Percentiles rank a stretch among this genome's conserved stretches.
These are phyloP conservation scores for Lontra canadensis DNA, from an alignment of 2,113 vertebrate genomes.

Conservation along the genomic window DNA sequence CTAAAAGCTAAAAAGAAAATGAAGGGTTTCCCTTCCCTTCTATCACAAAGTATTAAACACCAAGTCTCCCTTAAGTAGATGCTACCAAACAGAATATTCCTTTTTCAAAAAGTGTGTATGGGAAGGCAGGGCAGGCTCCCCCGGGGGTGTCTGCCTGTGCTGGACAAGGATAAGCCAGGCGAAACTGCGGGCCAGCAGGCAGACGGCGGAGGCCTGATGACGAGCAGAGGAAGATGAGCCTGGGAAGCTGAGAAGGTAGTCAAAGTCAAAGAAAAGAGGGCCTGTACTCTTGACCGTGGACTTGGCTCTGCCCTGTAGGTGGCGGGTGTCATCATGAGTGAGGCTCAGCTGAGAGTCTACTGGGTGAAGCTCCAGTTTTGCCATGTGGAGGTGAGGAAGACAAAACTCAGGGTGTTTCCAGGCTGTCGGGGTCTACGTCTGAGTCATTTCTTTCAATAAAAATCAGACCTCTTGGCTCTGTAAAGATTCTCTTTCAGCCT, in stretches of 20 bases:
- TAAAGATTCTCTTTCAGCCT: neutral
- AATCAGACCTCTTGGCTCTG: neutral
- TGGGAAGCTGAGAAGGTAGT: neutral
- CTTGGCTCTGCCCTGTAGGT: neutral
- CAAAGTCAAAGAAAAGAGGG: neutral
- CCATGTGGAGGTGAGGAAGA: neutral
- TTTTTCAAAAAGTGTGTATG: neutral
- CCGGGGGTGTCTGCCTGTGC: neutral
- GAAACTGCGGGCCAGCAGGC: neutral
- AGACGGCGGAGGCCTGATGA: neutral
- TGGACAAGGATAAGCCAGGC: neutral
- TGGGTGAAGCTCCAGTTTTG: neutral
- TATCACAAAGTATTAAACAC: neutral
- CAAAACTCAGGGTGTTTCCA: neutral
- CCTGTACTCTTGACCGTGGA: too few species aligned
- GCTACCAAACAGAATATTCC: neutral
- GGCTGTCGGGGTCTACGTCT: neutral
- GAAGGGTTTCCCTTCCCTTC: neutral
- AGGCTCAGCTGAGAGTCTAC: too few species aligned
- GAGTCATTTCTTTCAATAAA: neutral
- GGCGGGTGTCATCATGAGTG: fast-evolving
- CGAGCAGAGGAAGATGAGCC: fast-evolving
- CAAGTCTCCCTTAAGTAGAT: neutral
- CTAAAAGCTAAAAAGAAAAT: neutral
- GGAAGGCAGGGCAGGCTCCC: neutral